phyloP scores from a whole-genome alignment of 1,140 invertebrate species.

The Pseudobourletiella spinata region DNA sequence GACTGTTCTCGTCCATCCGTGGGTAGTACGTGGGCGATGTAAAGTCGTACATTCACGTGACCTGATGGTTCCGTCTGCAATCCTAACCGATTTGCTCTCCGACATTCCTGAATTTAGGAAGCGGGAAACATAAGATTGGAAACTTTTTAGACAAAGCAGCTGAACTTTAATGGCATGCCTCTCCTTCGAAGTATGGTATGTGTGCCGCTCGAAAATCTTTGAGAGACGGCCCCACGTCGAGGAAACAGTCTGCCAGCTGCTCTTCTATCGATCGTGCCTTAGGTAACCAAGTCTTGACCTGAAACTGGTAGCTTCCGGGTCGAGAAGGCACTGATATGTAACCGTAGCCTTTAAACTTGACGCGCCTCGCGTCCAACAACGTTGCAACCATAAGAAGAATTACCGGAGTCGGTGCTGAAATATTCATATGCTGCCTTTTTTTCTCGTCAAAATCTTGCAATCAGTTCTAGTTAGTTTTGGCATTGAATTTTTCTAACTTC shows the following conservation, averaged over 20 bases:
- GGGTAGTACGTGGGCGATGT: slow-evolving; percentile 19
- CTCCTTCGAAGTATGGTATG: slow-evolving; percentile 10
- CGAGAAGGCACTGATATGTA: slow-evolving; percentile 14
- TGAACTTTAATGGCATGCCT: no score
- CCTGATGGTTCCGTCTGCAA: slow-evolving; percentile 24
- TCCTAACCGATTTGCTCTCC: slow-evolving; percentile 19
- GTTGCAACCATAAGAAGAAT: slow-evolving; percentile 22
- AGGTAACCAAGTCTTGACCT: slow-evolving; percentile 26
- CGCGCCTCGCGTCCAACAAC: slow-evolving; percentile 4
- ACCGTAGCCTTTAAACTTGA: slow-evolving; percentile 25
- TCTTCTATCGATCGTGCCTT: slow-evolving; percentile 12
- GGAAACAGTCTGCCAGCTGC: slow-evolving; percentile 20
- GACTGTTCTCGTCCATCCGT: background rate
- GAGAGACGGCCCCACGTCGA: slow-evolving; percentile 22
- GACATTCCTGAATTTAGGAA: slow-evolving; percentile 18
- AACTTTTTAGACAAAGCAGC: no score
- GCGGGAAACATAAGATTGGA: no score
- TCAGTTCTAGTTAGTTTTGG: background rate
- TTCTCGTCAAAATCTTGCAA: background rate
- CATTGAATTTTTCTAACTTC: background rate
- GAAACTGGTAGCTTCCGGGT: slow-evolving; percentile 14
- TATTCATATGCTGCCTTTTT: background rate
- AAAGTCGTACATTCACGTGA: slow-evolving; percentile 12
- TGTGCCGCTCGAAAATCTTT: slow-evolving; percentile 24
- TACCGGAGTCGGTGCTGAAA: slow-evolving; percentile 15